Evolutionary conservation across 1,140 invertebrate genomes (phyloP), one percentile per base, ranked within the genome.

Genomic region (Cherax destructor): DNA sequence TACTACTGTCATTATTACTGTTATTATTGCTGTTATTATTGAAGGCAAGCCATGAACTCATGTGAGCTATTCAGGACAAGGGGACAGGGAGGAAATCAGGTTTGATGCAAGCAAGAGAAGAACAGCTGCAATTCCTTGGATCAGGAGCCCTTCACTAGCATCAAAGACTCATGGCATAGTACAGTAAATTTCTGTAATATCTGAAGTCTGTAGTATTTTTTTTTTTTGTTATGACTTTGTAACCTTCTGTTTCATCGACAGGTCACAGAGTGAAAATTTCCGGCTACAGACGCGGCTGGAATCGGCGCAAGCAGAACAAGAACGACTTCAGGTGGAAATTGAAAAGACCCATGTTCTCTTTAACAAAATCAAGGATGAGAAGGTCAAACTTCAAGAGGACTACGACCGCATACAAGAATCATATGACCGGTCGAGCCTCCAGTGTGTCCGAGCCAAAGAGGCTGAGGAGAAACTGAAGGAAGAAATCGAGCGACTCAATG

Each of bases 381-480:
- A 97, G 93, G 96, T 97, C 21, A 98, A 98, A 94, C 94, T 97
- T 3, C 97, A 98, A 94, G 98, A 98, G 93, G 98, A 99, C 94
- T 95, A 97, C 79, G 95, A 97, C 69, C 96, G 97, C 69, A 94
- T 98, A 41, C 97, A 98, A 94, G 98, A 99, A 94, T 96, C 98
- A 95, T 98, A 98, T 94, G 98, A 98, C 93, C 95, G 98, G 72
- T 96, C 97, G 1, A 96, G 97, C 10, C 95, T 98, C 69, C 97
- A 98, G 94, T 95, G 98, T 1, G 96, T 96, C 83, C 96, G 98
- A 93, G 96, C 97, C 47, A 98, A 98, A 94, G 98, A 99, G 94
- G 96, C 96, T 93, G 98, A 99, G 95, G 98, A 98, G 92, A 98
- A 98, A 94, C 96, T 97, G 13, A 98, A 98, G 94, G 97, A 97